Conservation (phyloP, 2,113 vertebrate genomes). For the Elachura formosa region DNA sequence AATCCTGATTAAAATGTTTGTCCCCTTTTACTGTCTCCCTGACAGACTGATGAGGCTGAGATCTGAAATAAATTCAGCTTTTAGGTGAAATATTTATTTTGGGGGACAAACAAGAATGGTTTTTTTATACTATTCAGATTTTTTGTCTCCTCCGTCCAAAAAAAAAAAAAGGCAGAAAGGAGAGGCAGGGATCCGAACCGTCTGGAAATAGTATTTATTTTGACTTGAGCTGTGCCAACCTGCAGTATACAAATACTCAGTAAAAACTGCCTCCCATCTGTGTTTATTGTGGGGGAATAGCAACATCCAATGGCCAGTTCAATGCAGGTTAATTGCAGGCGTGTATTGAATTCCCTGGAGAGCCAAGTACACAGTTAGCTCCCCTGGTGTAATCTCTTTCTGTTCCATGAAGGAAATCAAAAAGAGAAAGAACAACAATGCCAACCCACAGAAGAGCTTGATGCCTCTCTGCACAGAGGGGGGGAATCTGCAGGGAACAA, state of each 20-base stretch:
- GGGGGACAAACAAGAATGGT: background rate
- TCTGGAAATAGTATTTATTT: slow-evolving; percentile 62
- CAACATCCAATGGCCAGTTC: slow-evolving; percentile 40
- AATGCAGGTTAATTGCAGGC: slow-evolving; percentile 52
- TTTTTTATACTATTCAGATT: slow-evolving; percentile 3
- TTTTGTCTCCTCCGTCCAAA: background rate
- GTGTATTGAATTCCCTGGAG: slow-evolving; percentile 14
- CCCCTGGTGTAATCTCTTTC: slow-evolving; percentile 44
- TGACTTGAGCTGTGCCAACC: slow-evolving; percentile 57
- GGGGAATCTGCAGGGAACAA: slow-evolving; percentile 27
- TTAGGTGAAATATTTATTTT: slow-evolving; percentile 16
- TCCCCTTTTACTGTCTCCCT: background rate
- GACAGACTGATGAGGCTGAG: slow-evolving; percentile 15
- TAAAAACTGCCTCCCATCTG: slow-evolving; percentile 52
- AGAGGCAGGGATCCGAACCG: background rate
- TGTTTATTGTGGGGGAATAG: slow-evolving; percentile 34
- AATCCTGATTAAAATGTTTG: slow-evolving; percentile 6
- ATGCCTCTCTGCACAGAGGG: background rate
- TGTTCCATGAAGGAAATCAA: slow-evolving; percentile 55
- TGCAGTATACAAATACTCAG: slow-evolving; percentile 52
- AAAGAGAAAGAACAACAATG: slow-evolving; percentile 46
- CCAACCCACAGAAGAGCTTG: slow-evolving; percentile 32
- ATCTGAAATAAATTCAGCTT: slow-evolving; percentile 15
- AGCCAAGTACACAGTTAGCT: background rate
- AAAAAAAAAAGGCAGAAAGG: background rate